Conservation (phyloP, 2,113 vertebrate genomes). For the Arenaria interpres region DNA sequence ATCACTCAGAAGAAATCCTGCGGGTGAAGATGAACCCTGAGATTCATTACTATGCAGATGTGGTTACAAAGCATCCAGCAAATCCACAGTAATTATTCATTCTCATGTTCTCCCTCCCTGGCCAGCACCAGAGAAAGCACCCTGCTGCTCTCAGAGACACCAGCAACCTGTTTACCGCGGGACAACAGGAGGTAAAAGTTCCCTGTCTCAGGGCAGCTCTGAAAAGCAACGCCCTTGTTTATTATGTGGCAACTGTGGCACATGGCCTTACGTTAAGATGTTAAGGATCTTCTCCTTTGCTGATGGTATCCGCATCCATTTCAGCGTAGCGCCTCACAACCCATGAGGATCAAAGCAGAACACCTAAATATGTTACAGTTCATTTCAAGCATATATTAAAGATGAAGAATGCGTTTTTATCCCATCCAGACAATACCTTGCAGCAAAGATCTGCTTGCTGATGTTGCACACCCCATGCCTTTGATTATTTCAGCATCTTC, state of each 20-base stretch:
- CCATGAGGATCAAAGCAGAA: slow-evolving; percentile 34
- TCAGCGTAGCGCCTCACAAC: background rate
- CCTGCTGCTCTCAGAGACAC: background rate
- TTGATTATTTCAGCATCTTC: background rate
- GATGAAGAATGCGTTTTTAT: background rate
- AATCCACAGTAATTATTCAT: background rate
- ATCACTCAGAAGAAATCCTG: background rate
- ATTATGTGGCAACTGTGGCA: background rate
- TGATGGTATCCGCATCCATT: background rate
- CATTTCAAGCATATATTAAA: background rate
- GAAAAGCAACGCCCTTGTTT: background rate
- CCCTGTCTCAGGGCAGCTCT: background rate
- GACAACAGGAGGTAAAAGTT: background rate
- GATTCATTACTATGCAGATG: background rate
- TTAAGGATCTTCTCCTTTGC: slow-evolving; percentile 22
- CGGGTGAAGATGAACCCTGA: background rate
- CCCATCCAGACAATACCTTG: background rate
- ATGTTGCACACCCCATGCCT: background rate
- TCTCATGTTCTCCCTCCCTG: background rate
- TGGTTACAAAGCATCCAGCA: background rate
- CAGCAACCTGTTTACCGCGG: background rate
- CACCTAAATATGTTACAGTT: background rate
- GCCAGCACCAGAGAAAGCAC: background rate
- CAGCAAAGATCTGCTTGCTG: background rate
- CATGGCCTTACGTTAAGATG: background rate